Evolutionary conservation across 2,113 vertebrate genomes (phyloP), one percentile per base, ranked within the genome.

Genomic region (Thomomys bottae): DNA sequence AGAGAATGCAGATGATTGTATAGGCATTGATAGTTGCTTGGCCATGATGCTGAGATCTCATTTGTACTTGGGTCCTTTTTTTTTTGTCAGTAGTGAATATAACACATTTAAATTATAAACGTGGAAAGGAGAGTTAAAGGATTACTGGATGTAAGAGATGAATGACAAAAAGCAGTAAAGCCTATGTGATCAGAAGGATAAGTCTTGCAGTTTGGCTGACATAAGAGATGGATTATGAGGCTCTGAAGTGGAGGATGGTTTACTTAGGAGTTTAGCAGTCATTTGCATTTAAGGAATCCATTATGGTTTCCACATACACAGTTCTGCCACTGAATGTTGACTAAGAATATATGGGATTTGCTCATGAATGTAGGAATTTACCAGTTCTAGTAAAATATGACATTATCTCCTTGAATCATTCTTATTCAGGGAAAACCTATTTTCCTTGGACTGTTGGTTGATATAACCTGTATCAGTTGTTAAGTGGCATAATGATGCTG

Each of bases 41-140:
- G 79, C 90, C 85, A 49, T 89, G 96, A 88, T 75, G 90, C 34
- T 91, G 92, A 95, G 86, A 72, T 94, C 85, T 68, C 93, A 54
- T 92, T 94, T 94, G 76, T 28, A 85, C 87, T 89, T 54, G 72
- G 77, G 87, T 95, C 94, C 92, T 84, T 96, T 97, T 94, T 85
- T 17, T 49, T 94, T 85, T 17, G 9, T 21, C 61, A 95, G 77
- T 84, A 59, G 73, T 91, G 90, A 97, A 90, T 96, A 96, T 83
- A 97, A 95, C 97, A 95, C 86, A 97, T 97, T 97, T 97, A 97
- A 97, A 97, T 97, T 97, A 97, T 90, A 95, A 95, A 92, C 90
- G 90, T 94, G 76, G 94, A 95, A 96, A 96, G 94, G 72, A 96
- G 87, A 97, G 94, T 95, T 96, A 96, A 96, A 96, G 96, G 95